Base-by-base conservation (phyloP, 2,888 invertebrate genomes). In the Lypha dubia region DNA sequence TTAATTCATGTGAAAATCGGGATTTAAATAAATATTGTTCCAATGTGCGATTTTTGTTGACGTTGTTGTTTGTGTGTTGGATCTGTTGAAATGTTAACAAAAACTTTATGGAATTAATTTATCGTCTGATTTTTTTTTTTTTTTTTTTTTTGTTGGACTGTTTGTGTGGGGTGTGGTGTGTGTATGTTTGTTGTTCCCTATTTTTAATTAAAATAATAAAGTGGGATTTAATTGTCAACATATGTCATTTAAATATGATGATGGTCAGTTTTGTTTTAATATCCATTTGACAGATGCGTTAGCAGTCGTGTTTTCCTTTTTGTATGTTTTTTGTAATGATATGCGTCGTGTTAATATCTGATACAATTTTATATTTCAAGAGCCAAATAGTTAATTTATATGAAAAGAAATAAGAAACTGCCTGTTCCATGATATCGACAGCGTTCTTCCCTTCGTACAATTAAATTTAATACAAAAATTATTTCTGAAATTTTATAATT, bases 1-100 rank as follows among this genome's bases (percentile, higher is more conserved):
- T 85, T 86, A 86, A 74, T 86, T 87, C 86, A 80, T 87, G 86
- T 83, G 87, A 87, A 87, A 86, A 86, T 75, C 53, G 83, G 83
- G 84, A 83, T 83, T 85, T 85, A 79, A 86, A 86, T 76, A 87
- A 87, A 87, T 68, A 83, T 71, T 70, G 32, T 51, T 79, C 80
- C 71, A 56, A 24, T 35, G 38, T 49, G 28, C 73, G 46, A 20
- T 11, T 68, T 13, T 15, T 65, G 49, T 56, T 68, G 41, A 1
- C n/a, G 28, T 13, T 70, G n/a, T 15, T 44, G 68, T 51, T 56
- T 28, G 35, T 65, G 35, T 65, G 28, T 41, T 63, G 22, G 46
- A 56, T 28, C 41, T 79, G 71, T 56, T 70, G 53, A 71, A 44
- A 22, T 75, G 75, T 79, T 70, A 65, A 71, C 71, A 74, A 44